Conservation (phyloP, 2,888 invertebrate species). For the Meteorus cinctellus region DNA sequence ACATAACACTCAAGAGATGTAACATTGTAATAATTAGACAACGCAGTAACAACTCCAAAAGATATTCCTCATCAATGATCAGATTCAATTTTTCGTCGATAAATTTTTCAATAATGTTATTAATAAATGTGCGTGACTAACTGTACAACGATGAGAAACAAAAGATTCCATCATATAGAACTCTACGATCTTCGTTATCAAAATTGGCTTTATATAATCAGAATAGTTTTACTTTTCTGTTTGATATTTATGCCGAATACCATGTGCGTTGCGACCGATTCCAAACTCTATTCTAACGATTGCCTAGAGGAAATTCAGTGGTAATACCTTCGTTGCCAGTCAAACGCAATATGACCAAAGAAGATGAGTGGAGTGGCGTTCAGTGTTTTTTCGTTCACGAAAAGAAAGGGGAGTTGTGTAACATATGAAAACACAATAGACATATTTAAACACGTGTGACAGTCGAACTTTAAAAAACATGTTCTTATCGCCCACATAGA, state of each 20-base stretch:
- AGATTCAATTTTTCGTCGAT: neutral
- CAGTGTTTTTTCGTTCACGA: slow-evolving; percentile 1
- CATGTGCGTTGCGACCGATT: neutral
- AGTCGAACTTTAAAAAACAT: neutral
- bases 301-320: neutral
- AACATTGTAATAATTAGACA: neutral
- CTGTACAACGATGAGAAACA: neutral
- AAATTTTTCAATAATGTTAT: neutral
- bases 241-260: neutral
- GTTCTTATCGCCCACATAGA: neutral
- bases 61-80: too few species aligned
- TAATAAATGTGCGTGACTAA: neutral
- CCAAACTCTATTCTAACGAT: neutral
- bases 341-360: slow-evolving; percentile 26
- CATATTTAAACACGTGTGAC: slow-evolving; percentile 1
- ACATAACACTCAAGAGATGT: neutral
- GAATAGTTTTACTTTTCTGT: neutral
- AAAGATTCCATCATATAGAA: neutral
- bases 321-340: slow-evolving; percentile 13
- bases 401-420: slow-evolving; percentile 1
- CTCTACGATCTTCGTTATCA: neutral
- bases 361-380: slow-evolving; percentile 17
- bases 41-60: neutral
- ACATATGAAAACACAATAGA: slow-evolving; percentile 5
- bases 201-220: neutral